Evolutionary conservation across 2,888 invertebrate genomes (phyloP).

Genomic region (Abrostola triplasia): DNA sequence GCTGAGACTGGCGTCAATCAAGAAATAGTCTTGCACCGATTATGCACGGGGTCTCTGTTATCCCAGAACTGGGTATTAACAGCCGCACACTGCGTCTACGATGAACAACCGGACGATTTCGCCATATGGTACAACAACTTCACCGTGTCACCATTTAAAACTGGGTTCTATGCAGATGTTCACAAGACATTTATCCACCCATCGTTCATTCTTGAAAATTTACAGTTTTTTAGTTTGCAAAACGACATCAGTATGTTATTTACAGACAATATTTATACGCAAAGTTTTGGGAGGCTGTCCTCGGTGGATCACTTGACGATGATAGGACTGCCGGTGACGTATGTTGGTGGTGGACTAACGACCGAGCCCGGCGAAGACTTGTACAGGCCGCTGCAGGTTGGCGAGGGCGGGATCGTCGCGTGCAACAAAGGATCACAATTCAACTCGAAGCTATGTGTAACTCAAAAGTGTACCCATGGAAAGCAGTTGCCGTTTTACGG

Average conservation of each 20-base stretch:
- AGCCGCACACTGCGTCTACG: conserved; percentile 4
- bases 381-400: neutral
- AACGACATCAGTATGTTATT: conserved; percentile 14
- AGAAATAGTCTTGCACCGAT: neutral
- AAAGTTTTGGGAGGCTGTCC: neutral
- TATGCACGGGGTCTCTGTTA: conserved; percentile 6
- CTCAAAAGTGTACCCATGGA: neutral
- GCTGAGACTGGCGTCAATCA: too few species aligned
- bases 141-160: neutral
- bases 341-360: neutral
- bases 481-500: neutral
- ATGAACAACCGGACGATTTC: neutral
- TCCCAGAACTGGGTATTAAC: conserved; percentile 1
- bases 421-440: neutral
- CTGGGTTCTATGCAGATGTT: neutral
- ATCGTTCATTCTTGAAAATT: neutral
- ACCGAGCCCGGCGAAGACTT: neutral
- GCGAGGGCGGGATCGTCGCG: neutral
- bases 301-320: conserved; percentile 3
- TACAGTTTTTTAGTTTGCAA: neutral
- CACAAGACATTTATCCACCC: neutral
- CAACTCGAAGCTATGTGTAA: neutral
- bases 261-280: neutral
- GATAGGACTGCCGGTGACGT: neutral
- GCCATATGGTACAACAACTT: conserved; percentile 4